Percentiles rank a stretch among this genome's conserved stretches.
These are phyloP conservation scores for Oryzaephilus surinamensis DNA, from an alignment of 1,140 invertebrate species.

Conservation along the genomic window DNA sequence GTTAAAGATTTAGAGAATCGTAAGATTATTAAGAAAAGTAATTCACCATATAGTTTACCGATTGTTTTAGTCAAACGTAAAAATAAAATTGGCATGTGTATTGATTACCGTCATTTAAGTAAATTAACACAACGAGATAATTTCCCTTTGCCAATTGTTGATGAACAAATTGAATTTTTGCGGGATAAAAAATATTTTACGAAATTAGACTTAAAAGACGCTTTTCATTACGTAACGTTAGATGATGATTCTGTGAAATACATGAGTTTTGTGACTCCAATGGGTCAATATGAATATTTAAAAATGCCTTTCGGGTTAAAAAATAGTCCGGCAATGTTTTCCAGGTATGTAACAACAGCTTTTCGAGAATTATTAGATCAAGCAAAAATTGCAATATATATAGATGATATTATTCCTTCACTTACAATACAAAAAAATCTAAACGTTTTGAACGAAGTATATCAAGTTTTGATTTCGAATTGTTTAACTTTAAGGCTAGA, in stretches of 20 bases:
- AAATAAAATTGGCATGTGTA: constrained; percentile 36
- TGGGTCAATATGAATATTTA: constrained; percentile 21
- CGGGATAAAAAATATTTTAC: constrained; percentile 20
- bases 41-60: constrained; percentile 16
- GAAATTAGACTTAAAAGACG: constrained; percentile 26
- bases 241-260: constrained; percentile 17
- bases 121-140: constrained; percentile 26
- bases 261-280: constrained; percentile 16
- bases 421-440: constrained; percentile 9
- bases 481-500: constrained; percentile 15
- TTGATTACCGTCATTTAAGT: constrained; percentile 42
- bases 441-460: constrained; percentile 11
- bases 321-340: constrained; percentile 11
- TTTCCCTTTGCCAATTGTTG: constrained; percentile 31
- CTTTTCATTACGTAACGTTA: constrained; percentile 22
- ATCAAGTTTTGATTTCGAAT: constrained; percentile 9
- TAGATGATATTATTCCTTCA: constrained; percentile 17
- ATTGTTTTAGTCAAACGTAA: constrained; percentile 42
- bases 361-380: constrained; percentile 8
- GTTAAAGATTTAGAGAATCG: not conserved
- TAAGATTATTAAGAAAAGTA: not conserved
- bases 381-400: constrained; percentile 12
- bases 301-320: constrained; percentile 19
- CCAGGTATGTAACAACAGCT: constrained; percentile 4
- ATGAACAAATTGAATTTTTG: constrained; percentile 27